phyloP scores from a whole-genome alignment of 2,888 invertebrate genomes.

The Helobdella robusta region DNA sequence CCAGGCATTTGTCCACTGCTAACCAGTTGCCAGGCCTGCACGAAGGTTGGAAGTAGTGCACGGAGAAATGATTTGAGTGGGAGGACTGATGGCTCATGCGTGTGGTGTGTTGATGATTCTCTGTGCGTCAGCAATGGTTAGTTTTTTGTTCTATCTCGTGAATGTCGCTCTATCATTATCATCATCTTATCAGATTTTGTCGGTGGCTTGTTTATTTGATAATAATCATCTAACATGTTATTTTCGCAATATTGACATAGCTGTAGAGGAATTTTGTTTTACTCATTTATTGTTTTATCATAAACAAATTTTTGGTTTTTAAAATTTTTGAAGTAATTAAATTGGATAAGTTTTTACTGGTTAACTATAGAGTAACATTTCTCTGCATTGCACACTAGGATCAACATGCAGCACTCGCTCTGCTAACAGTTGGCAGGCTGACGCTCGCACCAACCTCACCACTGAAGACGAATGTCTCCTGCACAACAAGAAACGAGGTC shows the following conservation, averaged over 20 bases:
- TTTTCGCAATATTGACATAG: not conserved
- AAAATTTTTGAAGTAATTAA: no score
- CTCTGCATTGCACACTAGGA: not conserved
- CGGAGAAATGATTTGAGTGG: not conserved
- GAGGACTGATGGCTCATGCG: not conserved
- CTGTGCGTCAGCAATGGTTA: not conserved
- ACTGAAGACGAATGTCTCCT: slow-evolving; percentile 66
- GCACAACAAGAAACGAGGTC: slow-evolving; percentile 64
- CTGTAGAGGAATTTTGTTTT: not conserved
- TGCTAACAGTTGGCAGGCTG: slow-evolving; percentile 66
- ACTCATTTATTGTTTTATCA: not conserved
- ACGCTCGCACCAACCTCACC: slow-evolving; percentile 60
- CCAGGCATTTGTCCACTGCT: slow-evolving; percentile 69
- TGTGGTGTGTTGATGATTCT: not conserved
- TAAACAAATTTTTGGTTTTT: not conserved
- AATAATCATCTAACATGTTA: not conserved
- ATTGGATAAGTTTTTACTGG: no score
- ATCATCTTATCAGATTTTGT: not conserved
- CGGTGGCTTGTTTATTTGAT: not conserved
- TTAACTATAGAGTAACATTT: no score
- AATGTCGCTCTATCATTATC: no score
- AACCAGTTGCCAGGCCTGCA: slow-evolving; percentile 79
- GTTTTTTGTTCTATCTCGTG: not conserved
- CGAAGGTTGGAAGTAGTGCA: slow-evolving; percentile 55
- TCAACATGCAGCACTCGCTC: slow-evolving; percentile 8